Base-by-base conservation (phyloP, 2,888 invertebrate species). In the Lymantria dispar region DNA sequence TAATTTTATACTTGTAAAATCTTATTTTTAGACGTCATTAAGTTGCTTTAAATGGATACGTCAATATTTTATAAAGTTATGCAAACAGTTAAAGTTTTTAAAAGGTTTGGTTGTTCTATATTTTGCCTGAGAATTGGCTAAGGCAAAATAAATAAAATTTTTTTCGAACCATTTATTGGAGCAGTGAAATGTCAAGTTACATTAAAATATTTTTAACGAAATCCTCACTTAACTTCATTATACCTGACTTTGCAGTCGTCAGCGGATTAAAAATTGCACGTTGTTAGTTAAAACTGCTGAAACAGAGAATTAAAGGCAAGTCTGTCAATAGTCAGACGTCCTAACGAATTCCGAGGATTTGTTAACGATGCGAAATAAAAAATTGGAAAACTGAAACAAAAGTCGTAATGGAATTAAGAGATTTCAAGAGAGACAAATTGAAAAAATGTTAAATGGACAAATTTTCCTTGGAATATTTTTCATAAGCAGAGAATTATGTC, bases 361-460 rank as follows among this genome's bases (percentile, higher is more conserved):
- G 64, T 52, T 62, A 62, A 62, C 55, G 65, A 65, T 45, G 49
- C 42, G 13, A 43, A 55, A 50, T 30, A 64, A 62, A 43, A 51
- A 53, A 14, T 46, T 15, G 41, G 53, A 62, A 38, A 41, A 41
- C 14, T 15, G 22, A 14, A 47, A 37, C 56, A 37, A 37, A 48
- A 29, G 33, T 55, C 60, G 52, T 57, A 55, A 50, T 56, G 37
- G 51, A 52, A 54, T 50, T 46, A 55, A 57, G 46, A 50, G 55
- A 55, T 52, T 57, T 51, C 51, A 54, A 15, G n/a, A 15, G 12
- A 43, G 47, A n/a, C 10, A 50, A 50, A 64, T 48, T 13, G 9
- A 44, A 42, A 52, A 57, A 60, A 55, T 52, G 54, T 45, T 52
- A 56, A 53, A 53, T 22, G 22, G 22, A 22, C 2, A 22, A 22